Evolutionary conservation across 1,140 invertebrate species (phyloP).

Genomic region (Bombus confusus): DNA sequence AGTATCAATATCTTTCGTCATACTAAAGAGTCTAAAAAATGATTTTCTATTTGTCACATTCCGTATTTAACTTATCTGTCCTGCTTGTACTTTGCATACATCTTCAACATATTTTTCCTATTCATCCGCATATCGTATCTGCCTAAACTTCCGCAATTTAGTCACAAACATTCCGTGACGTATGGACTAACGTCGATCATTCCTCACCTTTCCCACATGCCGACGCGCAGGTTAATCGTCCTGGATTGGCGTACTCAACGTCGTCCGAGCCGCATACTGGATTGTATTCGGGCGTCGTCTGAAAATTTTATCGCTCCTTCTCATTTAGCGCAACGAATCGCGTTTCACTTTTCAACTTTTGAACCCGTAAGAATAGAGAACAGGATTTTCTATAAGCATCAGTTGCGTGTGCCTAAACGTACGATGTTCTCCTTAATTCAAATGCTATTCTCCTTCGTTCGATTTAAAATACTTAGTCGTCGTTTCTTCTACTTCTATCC

Average conservation of each 20-base stretch:
- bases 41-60: too few species aligned
- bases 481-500: too few species aligned
- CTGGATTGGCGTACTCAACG: slow-evolving; percentile 85
- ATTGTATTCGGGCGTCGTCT: slow-evolving; percentile 85
- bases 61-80: too few species aligned
- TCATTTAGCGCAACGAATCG: neutral
- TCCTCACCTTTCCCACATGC: slow-evolving; percentile 84
- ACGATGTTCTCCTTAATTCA: too few species aligned
- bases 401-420: too few species aligned
- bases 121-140: too few species aligned
- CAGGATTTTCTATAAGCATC: neutral
- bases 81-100: too few species aligned
- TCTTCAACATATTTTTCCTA: too few species aligned
- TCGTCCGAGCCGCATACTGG: slow-evolving; percentile 88
- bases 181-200: neutral
- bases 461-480: too few species aligned
- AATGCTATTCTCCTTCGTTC: too few species aligned
- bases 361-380: neutral
- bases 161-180: neutral
- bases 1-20: too few species aligned
- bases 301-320: slow-evolving; percentile 41
- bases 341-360: neutral
- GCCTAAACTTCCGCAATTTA: neutral
- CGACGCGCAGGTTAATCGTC: slow-evolving; percentile 84
- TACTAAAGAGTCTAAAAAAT: too few species aligned